These are phyloP conservation scores for Ceyx melanurus DNA, from an alignment of 2,113 vertebrate genomes.

Conservation along the genomic window DNA sequence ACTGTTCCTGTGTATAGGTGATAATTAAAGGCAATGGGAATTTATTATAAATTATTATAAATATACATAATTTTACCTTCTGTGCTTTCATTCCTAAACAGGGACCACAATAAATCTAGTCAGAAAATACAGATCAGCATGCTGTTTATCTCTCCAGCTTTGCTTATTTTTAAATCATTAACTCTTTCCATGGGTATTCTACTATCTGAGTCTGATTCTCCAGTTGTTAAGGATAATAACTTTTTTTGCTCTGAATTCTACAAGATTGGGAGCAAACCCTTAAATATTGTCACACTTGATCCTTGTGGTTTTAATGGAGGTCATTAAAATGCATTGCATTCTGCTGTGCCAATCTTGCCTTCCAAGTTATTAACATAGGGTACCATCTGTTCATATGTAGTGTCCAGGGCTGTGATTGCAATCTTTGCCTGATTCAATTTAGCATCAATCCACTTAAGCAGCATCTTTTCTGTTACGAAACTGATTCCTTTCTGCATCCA, in stretches of 20 bases:
- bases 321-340: constrained; percentile 39
- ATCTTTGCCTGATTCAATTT: background rate
- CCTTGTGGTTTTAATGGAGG: background rate
- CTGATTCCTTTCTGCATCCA: constrained; percentile 1
- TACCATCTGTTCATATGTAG: constrained; percentile 31
- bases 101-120: background rate
- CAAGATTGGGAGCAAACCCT: background rate
- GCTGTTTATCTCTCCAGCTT: background rate
- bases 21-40: background rate
- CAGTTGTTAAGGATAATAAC: background rate
- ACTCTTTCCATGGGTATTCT: background rate
- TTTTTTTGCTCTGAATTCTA: background rate
- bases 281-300: background rate
- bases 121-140: background rate
- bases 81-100: background rate
- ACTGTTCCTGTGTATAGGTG: background rate
- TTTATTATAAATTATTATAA: background rate
- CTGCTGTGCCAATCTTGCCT: background rate
- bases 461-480: background rate
- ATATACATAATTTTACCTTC: background rate
- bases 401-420: background rate
- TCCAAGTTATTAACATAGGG: constrained; percentile 12
- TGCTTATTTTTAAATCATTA: background rate
- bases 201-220: background rate
- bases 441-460: constrained; percentile 17